Evolutionary conservation across 1,140 invertebrate genomes (phyloP).

Genomic region (Psix sp.): DNA sequence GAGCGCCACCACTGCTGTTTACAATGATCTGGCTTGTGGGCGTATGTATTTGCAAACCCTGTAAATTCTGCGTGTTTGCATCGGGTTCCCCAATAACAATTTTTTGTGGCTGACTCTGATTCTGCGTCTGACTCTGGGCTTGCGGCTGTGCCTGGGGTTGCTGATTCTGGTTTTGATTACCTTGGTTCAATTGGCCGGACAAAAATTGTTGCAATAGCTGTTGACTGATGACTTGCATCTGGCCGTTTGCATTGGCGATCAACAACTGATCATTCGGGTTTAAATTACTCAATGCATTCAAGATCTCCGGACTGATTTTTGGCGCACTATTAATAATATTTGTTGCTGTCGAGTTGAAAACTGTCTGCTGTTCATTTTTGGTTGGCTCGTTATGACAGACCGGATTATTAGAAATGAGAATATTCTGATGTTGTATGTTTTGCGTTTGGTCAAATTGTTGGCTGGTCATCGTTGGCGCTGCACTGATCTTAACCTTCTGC

Average conservation of each 20-base stretch:
- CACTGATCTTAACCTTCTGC: constrained; percentile 46
- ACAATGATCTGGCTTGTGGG: constrained; percentile 76
- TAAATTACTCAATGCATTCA: constrained; percentile 74
- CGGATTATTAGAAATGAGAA: constrained; percentile 66
- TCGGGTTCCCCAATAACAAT: constrained; percentile 75
- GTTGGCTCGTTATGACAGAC: constrained; percentile 37
- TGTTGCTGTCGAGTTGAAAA: constrained; percentile 68
- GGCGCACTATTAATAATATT: constrained; percentile 73
- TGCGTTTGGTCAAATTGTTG: constrained; percentile 54
- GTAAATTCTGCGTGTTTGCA: constrained; percentile 69
- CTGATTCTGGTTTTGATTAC: constrained; percentile 40
- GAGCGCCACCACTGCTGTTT: constrained; percentile 75
- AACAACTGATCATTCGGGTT: constrained; percentile 75
- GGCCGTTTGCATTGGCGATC: constrained; percentile 74
- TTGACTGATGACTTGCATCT: constrained; percentile 76
- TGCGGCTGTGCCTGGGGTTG: constrained; percentile 32
- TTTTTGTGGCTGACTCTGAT: constrained; percentile 66
- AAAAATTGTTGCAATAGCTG: constrained; percentile 73
- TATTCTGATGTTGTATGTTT: constrained; percentile 67
- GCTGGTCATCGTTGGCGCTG: constrained; percentile 3
- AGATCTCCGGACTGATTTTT: constrained; percentile 74
- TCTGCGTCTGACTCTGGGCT: constrained; percentile 32
- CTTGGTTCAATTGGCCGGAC: constrained; percentile 69
- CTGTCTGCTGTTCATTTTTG: constrained; percentile 29
- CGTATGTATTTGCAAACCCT: constrained; percentile 75